Percentiles rank a stretch among this genome's conserved stretches.
These are phyloP conservation scores for Phortica okadai DNA, from an alignment of 2,888 invertebrate species.

Conservation along the genomic window DNA sequence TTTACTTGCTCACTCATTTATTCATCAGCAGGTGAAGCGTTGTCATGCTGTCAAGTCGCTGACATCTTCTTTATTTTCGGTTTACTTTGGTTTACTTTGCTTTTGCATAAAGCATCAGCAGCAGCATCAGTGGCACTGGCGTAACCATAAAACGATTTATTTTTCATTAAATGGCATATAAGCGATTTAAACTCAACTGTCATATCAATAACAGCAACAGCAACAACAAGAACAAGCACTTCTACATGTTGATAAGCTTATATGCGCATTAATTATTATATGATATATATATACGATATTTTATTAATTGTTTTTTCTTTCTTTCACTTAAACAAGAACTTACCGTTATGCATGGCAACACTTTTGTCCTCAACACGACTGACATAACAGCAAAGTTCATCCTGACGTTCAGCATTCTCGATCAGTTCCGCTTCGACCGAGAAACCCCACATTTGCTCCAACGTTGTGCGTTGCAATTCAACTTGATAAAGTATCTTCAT, in stretches of 20 bases:
- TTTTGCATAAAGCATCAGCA: background rate
- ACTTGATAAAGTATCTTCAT: slow-evolving; percentile 98
- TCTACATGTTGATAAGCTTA: background rate
- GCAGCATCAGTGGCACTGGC: background rate
- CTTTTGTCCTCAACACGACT: slow-evolving; percentile 97
- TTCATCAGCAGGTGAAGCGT: slow-evolving; percentile 40
- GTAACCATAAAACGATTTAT: slow-evolving; percentile 7
- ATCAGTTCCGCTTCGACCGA: slow-evolving; percentile 98
- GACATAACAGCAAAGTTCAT: slow-evolving; percentile 97
- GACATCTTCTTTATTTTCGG: background rate
- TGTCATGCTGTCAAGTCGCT: slow-evolving; percentile 24
- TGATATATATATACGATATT: background rate
- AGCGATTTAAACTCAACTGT: slow-evolving; percentile 28
- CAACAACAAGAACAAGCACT: background rate
- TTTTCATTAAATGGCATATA: slow-evolving; percentile 21
- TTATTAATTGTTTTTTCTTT: background rate
- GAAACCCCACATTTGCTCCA: slow-evolving; percentile 98
- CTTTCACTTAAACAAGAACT: slow-evolving; percentile 63
- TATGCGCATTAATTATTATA: background rate
- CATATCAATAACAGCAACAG: background rate
- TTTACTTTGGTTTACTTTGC: background rate
- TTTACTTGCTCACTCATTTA: background rate
- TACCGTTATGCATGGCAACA: slow-evolving; percentile 97
- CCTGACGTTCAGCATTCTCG: slow-evolving; percentile 96
- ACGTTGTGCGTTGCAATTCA: slow-evolving; percentile 90